These are phyloP conservation scores for Thyatira batis DNA, from an alignment of 2,888 invertebrate species.

Conservation along the genomic window DNA sequence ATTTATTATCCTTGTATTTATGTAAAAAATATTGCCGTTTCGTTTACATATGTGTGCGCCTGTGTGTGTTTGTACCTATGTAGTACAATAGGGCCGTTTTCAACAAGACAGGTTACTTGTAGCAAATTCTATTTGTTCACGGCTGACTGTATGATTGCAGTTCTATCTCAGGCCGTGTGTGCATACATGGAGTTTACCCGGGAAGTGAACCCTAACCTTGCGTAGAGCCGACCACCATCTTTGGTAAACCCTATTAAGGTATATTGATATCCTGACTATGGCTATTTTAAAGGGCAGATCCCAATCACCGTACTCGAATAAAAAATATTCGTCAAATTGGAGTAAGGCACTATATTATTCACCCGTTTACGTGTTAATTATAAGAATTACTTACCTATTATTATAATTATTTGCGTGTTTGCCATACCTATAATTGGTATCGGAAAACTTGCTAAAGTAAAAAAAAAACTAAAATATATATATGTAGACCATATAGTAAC, in stretches of 20 bases:
- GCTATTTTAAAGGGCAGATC: slow-evolving; percentile 16
- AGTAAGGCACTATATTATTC: too few species aligned
- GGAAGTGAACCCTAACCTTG: slow-evolving; percentile 16
- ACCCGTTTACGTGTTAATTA: too few species aligned
- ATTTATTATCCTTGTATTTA: slow-evolving; percentile 7
- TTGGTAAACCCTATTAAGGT: slow-evolving; percentile 6
- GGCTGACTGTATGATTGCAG: slow-evolving; percentile 16
- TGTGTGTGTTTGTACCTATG: too few species aligned
- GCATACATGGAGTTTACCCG: slow-evolving; percentile 8
- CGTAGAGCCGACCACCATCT: slow-evolving; percentile 6
- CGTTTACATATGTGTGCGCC: too few species aligned
- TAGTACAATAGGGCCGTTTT: slow-evolving; percentile 22
- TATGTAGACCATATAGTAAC: not conserved
- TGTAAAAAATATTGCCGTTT: too few species aligned
- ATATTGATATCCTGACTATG: slow-evolving; percentile 3
- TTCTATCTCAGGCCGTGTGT: not conserved
- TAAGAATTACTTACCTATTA: too few species aligned
- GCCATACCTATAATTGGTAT: too few species aligned
- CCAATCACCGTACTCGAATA: not conserved
- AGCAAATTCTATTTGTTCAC: slow-evolving; percentile 32
- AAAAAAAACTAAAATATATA: too few species aligned
- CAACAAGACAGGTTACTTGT: slow-evolving; percentile 39
- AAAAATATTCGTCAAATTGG: not conserved
- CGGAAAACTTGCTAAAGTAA: too few species aligned
- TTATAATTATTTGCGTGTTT: too few species aligned